Percentiles rank a stretch among this genome's conserved stretches.
Evolutionary conservation across 2,797 vertebrate species (phyloP).

Genomic region (Tenualosa ilisha): DNA sequence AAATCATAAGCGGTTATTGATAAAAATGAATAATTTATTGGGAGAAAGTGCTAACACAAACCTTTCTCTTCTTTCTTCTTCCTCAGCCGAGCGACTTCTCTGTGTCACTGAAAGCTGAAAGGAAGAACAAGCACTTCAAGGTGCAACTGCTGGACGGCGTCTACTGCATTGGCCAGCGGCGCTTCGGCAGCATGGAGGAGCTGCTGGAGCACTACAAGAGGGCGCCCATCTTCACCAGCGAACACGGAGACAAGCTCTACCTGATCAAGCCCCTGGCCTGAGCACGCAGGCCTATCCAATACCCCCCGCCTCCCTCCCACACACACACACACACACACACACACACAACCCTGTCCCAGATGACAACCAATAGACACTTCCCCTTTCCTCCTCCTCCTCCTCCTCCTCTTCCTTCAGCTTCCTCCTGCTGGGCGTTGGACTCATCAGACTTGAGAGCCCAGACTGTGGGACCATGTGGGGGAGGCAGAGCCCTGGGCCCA

Average conservation of each 20-base stretch:
- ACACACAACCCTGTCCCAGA: constrained; percentile 37
- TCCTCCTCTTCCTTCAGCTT: not conserved
- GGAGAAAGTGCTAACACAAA: not conserved
- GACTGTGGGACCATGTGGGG: not conserved
- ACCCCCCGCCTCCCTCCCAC: not conserved
- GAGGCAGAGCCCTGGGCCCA: not conserved
- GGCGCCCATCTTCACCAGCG: constrained; percentile 98
- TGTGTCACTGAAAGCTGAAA: constrained; percentile 92
- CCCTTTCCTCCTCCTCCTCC: constrained; percentile 46
- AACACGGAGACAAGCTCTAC: constrained; percentile 96
- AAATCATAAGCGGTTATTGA: too few relatives aligned
- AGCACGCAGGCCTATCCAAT: not conserved
- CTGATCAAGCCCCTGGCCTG: constrained; percentile 85
- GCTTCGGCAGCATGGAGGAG: constrained; percentile 93
- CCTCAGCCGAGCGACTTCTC: constrained; percentile 96
- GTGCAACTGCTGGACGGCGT: constrained; percentile 89
- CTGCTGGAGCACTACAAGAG: constrained; percentile 99
- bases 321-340: constrained; percentile 43
- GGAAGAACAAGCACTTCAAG: constrained; percentile 99
- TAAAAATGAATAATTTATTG: too few relatives aligned
- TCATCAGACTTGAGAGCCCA: not conserved
- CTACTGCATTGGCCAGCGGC: constrained; percentile 96
- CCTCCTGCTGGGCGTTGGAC: not conserved
- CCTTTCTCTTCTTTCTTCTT: constrained; percentile 23
- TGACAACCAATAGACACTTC: constrained; percentile 24